A percentile compares a stretch with the other conserved stretches of the same genome.
Evolutionary conservation across 2,888 invertebrate species (phyloP).

Genomic region (Hymenopus coronatus): DNA sequence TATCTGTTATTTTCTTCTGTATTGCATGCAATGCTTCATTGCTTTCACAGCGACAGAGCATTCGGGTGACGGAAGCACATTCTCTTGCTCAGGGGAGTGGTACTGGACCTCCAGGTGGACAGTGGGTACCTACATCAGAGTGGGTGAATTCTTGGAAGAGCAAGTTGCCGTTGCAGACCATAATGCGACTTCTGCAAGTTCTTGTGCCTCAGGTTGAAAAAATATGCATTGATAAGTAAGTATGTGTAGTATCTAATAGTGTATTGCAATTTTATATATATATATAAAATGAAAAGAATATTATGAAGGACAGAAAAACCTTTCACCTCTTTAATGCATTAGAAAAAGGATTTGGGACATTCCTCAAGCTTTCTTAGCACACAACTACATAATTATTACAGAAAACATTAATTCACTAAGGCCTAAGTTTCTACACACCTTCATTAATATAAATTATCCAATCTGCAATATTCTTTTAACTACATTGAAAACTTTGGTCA

Average conservation of each 20-base stretch:
- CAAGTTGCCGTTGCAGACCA: constrained; percentile 96
- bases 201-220: constrained; percentile 99
- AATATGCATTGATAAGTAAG: constrained; percentile 98
- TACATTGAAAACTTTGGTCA: no score
- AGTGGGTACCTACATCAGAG: constrained; percentile 75
- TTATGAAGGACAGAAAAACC: neutral
- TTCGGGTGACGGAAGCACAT: constrained; percentile 54
- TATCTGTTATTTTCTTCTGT: constrained; percentile 16
- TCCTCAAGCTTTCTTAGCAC: no score
- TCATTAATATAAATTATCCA: no score
- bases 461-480: no score
- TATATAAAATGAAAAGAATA: neutral
- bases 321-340: no score
- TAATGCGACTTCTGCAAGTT: constrained; percentile 97
- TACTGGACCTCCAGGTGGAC: constrained; percentile 1
- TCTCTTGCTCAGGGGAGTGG: constrained; percentile 36
- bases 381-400: no score
- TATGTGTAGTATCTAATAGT: constrained; percentile 31
- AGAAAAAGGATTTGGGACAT: no score
- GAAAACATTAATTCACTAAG: no score
- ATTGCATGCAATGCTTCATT: constrained; percentile 22
- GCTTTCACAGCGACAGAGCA: constrained; percentile 57
- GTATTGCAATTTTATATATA: no score
- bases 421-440: no score
- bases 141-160: constrained; percentile 97